Evolutionary conservation across 2,113 vertebrate genomes (phyloP), one percentile per base, ranked within the genome.

Genomic region (Psittacula cyanocephala): DNA sequence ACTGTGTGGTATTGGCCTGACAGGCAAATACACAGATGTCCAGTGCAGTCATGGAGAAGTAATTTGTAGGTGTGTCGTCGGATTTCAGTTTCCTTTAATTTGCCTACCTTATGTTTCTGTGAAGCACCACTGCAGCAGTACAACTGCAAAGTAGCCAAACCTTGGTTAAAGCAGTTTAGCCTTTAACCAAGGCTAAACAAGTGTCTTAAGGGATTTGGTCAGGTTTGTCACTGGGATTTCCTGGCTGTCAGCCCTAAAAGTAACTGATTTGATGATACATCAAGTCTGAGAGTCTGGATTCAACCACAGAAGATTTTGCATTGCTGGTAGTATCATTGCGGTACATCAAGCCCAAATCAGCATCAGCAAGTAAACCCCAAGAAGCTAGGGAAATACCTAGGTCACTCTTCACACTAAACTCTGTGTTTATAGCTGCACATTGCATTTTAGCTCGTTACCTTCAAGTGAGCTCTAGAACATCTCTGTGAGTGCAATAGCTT

Each of bases 1-100:
- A 33, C 28, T 52, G 11, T 0, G 0, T 63, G n/a, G 3, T 75
- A 9, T 59, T 89, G 62, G 13, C 13, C 59, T 60, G 10, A 47
- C 43, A 89, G 50, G 37, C 27, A 67, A 67, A 81, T 84, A 28
- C 6, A 7, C 13, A 44, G 29, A 33, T 69, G 24, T 43, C 50
- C 7, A 11, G 50, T 60, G 13, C 43, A 59, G 2, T 43, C 3
- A 0, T 7, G 24, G 33, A 23, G 18, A 81, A 81, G 33, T 43
- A 37, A 87, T 75, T 81, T 84, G n/a, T 49, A 67, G 46, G 19
- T 71, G 27, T 69, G 33, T 86, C 39, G 29, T 0, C 2, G 0
- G 28, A 53, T 67, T 89, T 74, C 29, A 57, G 0, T 86, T 86
- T 86, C 29, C 37, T 84, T 63, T 68, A 13, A 46, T 71, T 47